Evolutionary conservation across 1,140 invertebrate genomes (phyloP).

Genomic region (Leptonema lineaticorne): DNA sequence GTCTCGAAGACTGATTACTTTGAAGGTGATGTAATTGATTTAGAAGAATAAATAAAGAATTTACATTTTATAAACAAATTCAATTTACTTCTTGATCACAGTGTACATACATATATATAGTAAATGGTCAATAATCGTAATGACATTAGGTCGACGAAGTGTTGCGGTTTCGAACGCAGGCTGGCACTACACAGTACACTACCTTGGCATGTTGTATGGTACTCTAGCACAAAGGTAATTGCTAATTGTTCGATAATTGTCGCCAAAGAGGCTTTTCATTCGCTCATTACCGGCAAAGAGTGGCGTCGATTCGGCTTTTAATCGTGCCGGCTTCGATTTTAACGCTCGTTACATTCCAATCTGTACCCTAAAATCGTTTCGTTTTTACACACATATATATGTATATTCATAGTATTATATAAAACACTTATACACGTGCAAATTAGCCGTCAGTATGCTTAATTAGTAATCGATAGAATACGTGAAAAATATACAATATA

Average conservation of each 20-base stretch:
- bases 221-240: conserved; percentile 36
- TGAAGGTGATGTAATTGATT: too few relatives aligned
- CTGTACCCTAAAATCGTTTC: neutral
- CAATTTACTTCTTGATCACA: too few relatives aligned
- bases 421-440: neutral
- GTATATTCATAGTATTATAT: neutral
- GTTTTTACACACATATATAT: neutral
- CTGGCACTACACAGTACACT: neutral
- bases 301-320: conserved; percentile 24
- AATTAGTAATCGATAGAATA: too few relatives aligned
- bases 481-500: too few relatives aligned
- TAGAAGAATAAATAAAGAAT: too few relatives aligned
- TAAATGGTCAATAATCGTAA: neutral
- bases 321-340: neutral
- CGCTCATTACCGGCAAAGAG: conserved; percentile 35
- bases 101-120: too few relatives aligned
- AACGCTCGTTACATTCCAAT: conserved; percentile 5
- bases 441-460: neutral
- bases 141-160: neutral
- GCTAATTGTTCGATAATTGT: conserved; percentile 38
- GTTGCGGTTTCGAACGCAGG: neutral
- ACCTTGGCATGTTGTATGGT: conserved; percentile 12
- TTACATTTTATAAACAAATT: too few relatives aligned
- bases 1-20: too few relatives aligned
- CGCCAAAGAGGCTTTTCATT: conserved; percentile 33